Percentiles rank a stretch among this genome's conserved stretches.
These are phyloP conservation scores for Apostichopus leukothele DNA, from an alignment of 53 echinoderm and acorn worm genomes.

Conservation along the genomic window DNA sequence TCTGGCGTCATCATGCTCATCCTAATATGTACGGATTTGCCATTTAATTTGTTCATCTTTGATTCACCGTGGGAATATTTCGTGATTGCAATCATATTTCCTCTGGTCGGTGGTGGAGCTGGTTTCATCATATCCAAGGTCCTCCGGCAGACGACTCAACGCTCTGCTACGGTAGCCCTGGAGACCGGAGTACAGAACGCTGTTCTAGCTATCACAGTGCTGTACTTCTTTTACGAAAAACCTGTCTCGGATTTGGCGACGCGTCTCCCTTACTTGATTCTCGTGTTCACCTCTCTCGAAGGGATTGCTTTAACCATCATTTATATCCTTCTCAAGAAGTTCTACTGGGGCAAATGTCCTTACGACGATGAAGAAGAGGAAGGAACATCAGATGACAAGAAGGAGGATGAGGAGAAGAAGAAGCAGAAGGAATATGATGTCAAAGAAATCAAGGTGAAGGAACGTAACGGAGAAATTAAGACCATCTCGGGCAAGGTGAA, in stretches of 20 bases:
- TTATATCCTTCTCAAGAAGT: slow-evolving; percentile 55
- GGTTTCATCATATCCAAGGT: slow-evolving; percentile 70
- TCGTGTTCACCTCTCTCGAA: slow-evolving; percentile 60
- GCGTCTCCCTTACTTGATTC: slow-evolving; percentile 61
- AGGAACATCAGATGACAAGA: slow-evolving; percentile 63
- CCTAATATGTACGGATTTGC: slow-evolving; percentile 62
- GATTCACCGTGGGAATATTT: slow-evolving; percentile 58
- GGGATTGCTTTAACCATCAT: slow-evolving; percentile 52
- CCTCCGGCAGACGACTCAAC: slow-evolving; percentile 46
- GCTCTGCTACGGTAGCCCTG: slow-evolving; percentile 75
- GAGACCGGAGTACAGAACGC: slow-evolving; percentile 78
- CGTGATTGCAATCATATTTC: slow-evolving; percentile 64
- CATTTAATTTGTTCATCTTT: slow-evolving; percentile 85
- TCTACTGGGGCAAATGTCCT: slow-evolving; percentile 58
- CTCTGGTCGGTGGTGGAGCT: slow-evolving; percentile 62
- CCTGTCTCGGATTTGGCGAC: slow-evolving; percentile 65
- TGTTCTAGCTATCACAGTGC: slow-evolving; percentile 59
- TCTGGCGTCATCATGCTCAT: slow-evolving; percentile 59
- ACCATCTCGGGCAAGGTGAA: neutral
- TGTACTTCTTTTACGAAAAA: slow-evolving; percentile 57
- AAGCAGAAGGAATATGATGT: slow-evolving; percentile 62
- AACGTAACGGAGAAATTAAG: slow-evolving; percentile 3
- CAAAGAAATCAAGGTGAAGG: slow-evolving; percentile 49
- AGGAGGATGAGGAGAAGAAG: slow-evolving; percentile 69
- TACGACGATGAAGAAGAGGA: slow-evolving; percentile 59